Evolutionary conservation across 2,797 vertebrate genomes (phyloP).

Genomic region (Pelodytes ibericus): DNA sequence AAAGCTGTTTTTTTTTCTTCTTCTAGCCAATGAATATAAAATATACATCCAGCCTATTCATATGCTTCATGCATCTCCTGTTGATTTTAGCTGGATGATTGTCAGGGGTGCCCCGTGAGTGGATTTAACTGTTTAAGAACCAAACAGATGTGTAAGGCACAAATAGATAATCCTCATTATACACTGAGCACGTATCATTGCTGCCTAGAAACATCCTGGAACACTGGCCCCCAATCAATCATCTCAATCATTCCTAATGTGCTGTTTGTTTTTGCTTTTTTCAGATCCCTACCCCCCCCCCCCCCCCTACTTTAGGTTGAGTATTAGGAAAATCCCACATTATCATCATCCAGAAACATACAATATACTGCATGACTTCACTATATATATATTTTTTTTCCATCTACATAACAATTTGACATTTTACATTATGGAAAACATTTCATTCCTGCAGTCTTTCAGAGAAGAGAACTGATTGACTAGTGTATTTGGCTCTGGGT

Average conservation of each 20-base stretch:
- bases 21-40: no score
- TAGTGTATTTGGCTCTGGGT: conserved; percentile 11
- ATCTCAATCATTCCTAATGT: not conserved
- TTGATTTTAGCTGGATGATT: no score
- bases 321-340: conserved; percentile 9
- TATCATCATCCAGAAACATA: not conserved
- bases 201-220: not conserved
- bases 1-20: no score
- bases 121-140: no score
- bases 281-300: no score
- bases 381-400: conserved; percentile 11
- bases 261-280: not conserved
- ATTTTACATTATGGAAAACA: conserved; percentile 14
- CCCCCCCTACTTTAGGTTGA: conserved; percentile 10
- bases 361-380: conserved; percentile 5
- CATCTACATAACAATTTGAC: conserved; percentile 7
- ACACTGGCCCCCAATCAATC: not conserved
- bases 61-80: no score
- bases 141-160: no score
- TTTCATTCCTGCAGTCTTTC: not conserved
- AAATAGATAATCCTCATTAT: not conserved
- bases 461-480: conserved; percentile 22
- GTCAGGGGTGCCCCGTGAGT: no score
- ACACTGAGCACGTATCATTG: not conserved
- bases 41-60: no score